These are phyloP conservation scores for Tetragonisca angustula DNA, from an alignment of 2,888 invertebrate species.

Conservation along the genomic window DNA sequence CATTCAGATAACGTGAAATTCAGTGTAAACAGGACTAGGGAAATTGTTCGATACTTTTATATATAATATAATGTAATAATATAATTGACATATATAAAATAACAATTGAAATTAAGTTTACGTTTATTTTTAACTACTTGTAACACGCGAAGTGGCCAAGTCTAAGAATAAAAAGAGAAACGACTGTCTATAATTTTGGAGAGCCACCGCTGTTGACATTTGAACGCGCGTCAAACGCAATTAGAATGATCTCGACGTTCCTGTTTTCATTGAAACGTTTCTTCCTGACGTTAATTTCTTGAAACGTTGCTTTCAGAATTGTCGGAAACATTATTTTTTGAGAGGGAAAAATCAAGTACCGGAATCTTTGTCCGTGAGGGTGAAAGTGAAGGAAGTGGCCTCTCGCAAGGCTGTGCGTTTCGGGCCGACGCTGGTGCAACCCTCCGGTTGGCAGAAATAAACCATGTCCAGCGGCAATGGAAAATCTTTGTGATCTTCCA, in stretches of 20 bases:
- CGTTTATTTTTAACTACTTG: no score
- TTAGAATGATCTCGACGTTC: background rate
- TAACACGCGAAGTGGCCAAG: no score
- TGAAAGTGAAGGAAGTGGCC: conserved; percentile 98
- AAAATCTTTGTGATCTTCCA: conserved; percentile 98
- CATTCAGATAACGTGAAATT: background rate
- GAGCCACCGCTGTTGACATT: no score
- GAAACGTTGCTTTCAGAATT: background rate
- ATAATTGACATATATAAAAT: no score
- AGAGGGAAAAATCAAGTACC: conserved; percentile 85
- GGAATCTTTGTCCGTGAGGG: conserved; percentile 99
- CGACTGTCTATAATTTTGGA: no score
- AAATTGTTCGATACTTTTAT: no score
- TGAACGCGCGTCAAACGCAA: no score
- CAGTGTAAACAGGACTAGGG: no score
- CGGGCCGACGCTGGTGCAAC: conserved; percentile 96
- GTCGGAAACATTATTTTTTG: background rate
- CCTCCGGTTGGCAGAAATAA: conserved; percentile 99
- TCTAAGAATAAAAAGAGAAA: no score
- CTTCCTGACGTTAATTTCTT: background rate
- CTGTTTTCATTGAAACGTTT: background rate
- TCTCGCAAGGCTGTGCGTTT: conserved; percentile 93
- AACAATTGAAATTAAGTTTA: no score
- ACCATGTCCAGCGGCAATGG: conserved; percentile 99
- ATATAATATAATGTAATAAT: no score